These are phyloP conservation scores for Nemotelus pantherinus DNA, from an alignment of 2,888 invertebrate species.

Conservation along the genomic window DNA sequence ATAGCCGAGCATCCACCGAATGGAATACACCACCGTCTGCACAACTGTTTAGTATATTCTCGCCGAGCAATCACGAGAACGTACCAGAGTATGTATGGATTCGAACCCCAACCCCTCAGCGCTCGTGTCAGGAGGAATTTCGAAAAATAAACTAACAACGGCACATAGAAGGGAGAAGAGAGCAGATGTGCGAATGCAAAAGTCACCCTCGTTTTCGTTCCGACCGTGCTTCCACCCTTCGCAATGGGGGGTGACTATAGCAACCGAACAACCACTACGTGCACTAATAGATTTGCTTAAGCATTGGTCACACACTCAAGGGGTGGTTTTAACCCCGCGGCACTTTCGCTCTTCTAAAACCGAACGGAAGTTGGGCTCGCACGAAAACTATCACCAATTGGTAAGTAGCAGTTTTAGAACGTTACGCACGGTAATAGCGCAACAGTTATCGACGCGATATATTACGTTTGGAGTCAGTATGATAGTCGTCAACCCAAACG, in stretches of 20 bases:
- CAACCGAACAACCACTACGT: slow-evolving; percentile 29
- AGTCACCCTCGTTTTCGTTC: slow-evolving; percentile 13
- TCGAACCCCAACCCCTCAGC: slow-evolving; percentile 23
- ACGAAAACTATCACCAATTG: not conserved
- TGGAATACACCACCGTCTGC: not conserved
- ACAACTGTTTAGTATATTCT: not conserved
- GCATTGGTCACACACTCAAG: slow-evolving; percentile 28
- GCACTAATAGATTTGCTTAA: slow-evolving; percentile 26
- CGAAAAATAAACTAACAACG: not conserved
- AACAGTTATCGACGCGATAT: slow-evolving; percentile 20
- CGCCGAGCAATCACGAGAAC: not conserved
- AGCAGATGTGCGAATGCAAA: slow-evolving; percentile 27
- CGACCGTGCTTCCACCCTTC: slow-evolving; percentile 9
- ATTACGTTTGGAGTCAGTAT: slow-evolving; percentile 9
- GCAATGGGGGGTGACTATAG: slow-evolving; percentile 36
- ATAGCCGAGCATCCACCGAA: not conserved
- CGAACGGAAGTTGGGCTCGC: not conserved
- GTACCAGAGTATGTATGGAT: not conserved
- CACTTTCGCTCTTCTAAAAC: not conserved
- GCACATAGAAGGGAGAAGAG: not conserved
- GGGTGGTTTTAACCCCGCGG: slow-evolving; percentile 30
- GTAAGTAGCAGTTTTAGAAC: not conserved
- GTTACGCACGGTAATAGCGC: slow-evolving; percentile 9
- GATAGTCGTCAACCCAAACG: slow-evolving; percentile 8
- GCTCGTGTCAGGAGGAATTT: not conserved